A percentile compares a stretch with the other conserved stretches of the same genome.
Evolutionary conservation across 2,113 vertebrate species (phyloP).

Genomic region (Aspiorhynchus laticeps): DNA sequence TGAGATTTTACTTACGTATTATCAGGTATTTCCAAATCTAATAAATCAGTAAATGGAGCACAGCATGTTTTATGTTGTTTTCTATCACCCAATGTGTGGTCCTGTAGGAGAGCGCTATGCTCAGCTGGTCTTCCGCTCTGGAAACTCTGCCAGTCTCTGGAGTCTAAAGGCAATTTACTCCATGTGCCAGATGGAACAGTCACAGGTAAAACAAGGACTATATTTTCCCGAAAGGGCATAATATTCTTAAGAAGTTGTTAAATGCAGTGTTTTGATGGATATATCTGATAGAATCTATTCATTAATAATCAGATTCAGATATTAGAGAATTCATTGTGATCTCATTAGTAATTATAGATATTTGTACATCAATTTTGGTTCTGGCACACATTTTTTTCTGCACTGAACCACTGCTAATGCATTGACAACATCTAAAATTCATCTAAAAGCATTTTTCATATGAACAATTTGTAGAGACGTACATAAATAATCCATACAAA

Average conservation of each 20-base stretch:
- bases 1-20: conserved; percentile 30
- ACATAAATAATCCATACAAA: background rate
- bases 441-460: no score
- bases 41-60: conserved; percentile 25
- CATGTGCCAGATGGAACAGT: conserved; percentile 96
- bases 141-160: conserved; percentile 95
- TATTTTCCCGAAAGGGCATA: background rate
- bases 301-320: background rate
- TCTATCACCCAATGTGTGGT: conserved; percentile 55
- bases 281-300: background rate
- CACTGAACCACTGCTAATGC: no score
- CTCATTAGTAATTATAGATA: background rate
- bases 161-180: conserved; percentile 92
- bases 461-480: no score
- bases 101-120: conserved; percentile 87
- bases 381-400: background rate
- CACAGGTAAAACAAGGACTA: conserved; percentile 80
- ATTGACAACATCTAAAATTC: no score
- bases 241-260: background rate
- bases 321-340: background rate
- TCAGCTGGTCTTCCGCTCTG: conserved; percentile 96
- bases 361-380: background rate
- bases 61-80: conserved; percentile 40
- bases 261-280: background rate
- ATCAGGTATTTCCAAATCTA: background rate